These are phyloP conservation scores for Penaeus japonicus DNA, from an alignment of 1,140 invertebrate species.

Conservation along the genomic window DNA sequence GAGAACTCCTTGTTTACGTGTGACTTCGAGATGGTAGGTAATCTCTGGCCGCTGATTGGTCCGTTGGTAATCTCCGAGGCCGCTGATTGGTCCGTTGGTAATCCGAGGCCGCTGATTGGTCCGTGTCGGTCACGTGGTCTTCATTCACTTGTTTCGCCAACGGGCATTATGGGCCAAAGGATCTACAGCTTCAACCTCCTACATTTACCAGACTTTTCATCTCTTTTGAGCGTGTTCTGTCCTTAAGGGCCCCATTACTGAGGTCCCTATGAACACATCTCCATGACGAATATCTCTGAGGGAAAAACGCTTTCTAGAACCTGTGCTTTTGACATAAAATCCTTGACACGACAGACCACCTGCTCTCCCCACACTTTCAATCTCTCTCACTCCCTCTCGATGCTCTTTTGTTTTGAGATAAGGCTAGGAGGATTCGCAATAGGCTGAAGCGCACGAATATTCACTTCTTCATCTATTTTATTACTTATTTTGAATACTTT, in stretches of 20 bases:
- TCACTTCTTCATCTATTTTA: not conserved
- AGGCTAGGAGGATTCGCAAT: not conserved
- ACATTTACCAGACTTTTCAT: constrained; percentile 35
- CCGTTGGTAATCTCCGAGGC: not conserved
- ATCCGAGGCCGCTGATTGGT: constrained; percentile 35
- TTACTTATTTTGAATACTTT: too few relatives aligned
- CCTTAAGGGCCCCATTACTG: constrained; percentile 34
- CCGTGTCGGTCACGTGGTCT: constrained; percentile 39
- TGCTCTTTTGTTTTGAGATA: constrained; percentile 27
- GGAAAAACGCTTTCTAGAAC: not conserved
- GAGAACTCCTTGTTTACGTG: constrained; percentile 32
- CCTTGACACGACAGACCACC: constrained; percentile 11
- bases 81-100: not conserved
- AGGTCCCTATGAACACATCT: constrained; percentile 25
- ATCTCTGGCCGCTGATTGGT: constrained; percentile 31
- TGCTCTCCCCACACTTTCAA: constrained; percentile 16
- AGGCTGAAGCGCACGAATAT: not conserved
- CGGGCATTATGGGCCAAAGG: constrained; percentile 33
- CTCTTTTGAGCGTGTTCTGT: constrained; percentile 32
- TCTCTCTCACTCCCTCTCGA: constrained; percentile 47
- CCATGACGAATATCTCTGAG: not conserved
- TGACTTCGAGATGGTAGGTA: not conserved
- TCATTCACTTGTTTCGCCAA: constrained; percentile 46
- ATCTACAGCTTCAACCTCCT: constrained; percentile 1
- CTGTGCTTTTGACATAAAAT: not conserved